Evolutionary conservation across 2,888 invertebrate species (phyloP).

Genomic region (Meteorus cinctellus): DNA sequence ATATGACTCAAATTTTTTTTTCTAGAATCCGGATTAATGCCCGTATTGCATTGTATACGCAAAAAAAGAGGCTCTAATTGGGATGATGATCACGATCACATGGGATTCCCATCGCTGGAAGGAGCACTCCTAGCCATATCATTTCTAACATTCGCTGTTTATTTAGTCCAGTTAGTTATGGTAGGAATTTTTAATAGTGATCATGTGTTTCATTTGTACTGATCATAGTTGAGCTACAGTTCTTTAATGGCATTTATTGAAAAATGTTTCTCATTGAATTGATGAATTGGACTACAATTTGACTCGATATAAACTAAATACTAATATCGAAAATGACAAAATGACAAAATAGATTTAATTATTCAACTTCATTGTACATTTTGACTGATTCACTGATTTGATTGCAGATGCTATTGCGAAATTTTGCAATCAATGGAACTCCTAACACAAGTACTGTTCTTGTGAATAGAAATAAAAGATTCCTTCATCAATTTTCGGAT

Average conservation of each 20-base stretch:
- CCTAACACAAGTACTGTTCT: conserved; percentile 55
- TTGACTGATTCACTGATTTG: background rate
- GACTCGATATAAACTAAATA: too few relatives aligned
- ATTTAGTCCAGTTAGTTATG: conserved; percentile 87
- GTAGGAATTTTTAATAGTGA: conserved; percentile 74
- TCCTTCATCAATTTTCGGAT: conserved; percentile 57
- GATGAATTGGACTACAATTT: too few relatives aligned
- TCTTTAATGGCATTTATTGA: too few relatives aligned
- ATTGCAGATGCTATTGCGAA: conserved; percentile 64
- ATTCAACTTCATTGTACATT: background rate
- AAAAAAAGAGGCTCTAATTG: conserved; percentile 59
- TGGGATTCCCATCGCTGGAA: conserved; percentile 87
- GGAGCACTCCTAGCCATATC: conserved; percentile 88
- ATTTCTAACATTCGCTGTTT: conserved; percentile 89
- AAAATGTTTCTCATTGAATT: too few relatives aligned
- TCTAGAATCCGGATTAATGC: conserved; percentile 61
- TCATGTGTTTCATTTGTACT: background rate
- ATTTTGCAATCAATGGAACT: conserved; percentile 51
- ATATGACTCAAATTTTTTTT: background rate
- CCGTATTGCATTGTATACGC: conserved; percentile 43
- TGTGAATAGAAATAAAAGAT: conserved; percentile 65
- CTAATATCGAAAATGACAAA: too few relatives aligned
- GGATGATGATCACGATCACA: conserved; percentile 75
- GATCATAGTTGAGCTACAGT: background rate
- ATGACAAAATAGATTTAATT: too few relatives aligned